Percentiles rank a stretch among this genome's conserved stretches.
These are phyloP conservation scores for Sinosuthora webbiana DNA, from an alignment of 2,113 vertebrate species.

Conservation along the genomic window DNA sequence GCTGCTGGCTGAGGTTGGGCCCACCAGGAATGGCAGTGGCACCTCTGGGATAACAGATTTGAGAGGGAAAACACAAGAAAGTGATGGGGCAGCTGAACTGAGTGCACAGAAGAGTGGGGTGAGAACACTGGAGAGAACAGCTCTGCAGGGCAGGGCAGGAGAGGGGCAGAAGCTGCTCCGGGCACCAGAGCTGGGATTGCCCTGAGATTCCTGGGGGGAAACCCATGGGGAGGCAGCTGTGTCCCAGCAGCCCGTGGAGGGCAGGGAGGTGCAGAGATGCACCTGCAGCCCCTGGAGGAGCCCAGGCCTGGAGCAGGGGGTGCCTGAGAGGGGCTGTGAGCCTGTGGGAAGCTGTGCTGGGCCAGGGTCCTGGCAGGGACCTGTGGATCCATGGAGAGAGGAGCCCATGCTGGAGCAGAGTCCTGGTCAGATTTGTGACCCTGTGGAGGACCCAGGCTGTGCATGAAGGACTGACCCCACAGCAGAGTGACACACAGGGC, in stretches of 20 bases:
- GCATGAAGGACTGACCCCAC: neutral
- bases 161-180: neutral
- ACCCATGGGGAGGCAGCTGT: neutral
- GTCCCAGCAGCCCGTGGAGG: neutral
- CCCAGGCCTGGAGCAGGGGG: neutral
- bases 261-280: neutral
- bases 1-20: neutral
- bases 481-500: rapidly evolving
- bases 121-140: neutral
- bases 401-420: neutral
- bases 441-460: neutral
- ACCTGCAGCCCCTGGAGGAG: neutral
- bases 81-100: neutral
- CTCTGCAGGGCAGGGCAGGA: neutral
- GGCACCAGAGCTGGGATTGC: neutral
- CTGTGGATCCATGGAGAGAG: neutral
- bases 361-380: neutral
- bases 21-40: neutral
- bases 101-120: neutral
- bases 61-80: neutral
- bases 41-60: neutral
- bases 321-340: neutral
- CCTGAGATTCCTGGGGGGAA: neutral
- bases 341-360: neutral
- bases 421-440: neutral